Base-by-base conservation (phyloP, 2,113 vertebrate genomes). In the Brachionichthys hirsutus region DNA sequence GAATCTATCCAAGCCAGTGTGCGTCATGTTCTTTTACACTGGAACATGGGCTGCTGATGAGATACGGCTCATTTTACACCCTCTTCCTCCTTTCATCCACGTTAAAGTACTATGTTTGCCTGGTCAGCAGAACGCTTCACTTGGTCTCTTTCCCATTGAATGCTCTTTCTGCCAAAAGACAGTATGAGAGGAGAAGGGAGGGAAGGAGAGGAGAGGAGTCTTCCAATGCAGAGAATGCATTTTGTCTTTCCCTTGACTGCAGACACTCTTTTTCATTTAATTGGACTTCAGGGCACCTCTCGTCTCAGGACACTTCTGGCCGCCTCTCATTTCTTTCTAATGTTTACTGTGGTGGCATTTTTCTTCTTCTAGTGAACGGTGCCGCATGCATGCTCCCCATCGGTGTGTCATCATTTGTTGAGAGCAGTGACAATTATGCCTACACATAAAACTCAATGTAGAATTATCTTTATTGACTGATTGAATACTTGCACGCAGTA, bases 281-380 rank as follows among this genome's bases (percentile, higher is more conserved):
- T 88, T 80, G 82, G 75, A 77, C 85, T 87, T 78, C 75, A 78
- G 82, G 82, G 81, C 80, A 77, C 61, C 55, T 22, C 81, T 77
- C 24, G 58, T 82, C 82, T 73, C 77, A 20, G 77, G 77, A 87
- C 56, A 56, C 54, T 58, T 66, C 58, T 61, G 12, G 44, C 75
- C 40, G 5, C 43, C 49, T 75, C 62, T 24, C 2, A 0, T 54
- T 52, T 60, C 49, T 66, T 74, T 70, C 65, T 19, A 68, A 78
- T 82, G 67, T 82, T 84, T 83, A 74, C 80, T 58, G 4, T 59
- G 44, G 38, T 53, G 41, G 30, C 53, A 61, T 30, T 30, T 30
- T 30, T 30, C 24, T 30, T 8, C 24, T 30, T 4, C 24, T 30
- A 3, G 24, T 30, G 24, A 30, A 2, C 1, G 4, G 8, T 30